Evolutionary conservation across 2,888 invertebrate species (phyloP), one percentile per base, ranked within the genome.

Genomic region (Luffia ferchaultella): DNA sequence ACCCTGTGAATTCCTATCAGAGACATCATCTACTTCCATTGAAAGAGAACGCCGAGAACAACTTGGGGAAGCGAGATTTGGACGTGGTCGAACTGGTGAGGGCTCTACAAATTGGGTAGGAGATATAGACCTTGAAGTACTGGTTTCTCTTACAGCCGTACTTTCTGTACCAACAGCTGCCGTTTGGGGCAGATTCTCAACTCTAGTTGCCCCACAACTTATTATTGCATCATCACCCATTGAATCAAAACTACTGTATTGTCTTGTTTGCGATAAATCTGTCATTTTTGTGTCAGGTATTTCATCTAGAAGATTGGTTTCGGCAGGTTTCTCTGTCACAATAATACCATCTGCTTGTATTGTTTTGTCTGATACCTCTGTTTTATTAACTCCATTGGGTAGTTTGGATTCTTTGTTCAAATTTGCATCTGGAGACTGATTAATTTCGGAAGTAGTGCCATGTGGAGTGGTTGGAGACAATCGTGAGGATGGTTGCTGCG

Each of bases 211-310:
- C 1, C 82, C 82, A 70, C 82, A 83, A 55, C 74, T 77, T 55
- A 84, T 63, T 52, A 78, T 64, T 52, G 77, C 70, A 20, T 83
- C 79, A 54, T 84, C 80, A 59, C 79, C 79, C 71, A 84, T 84
- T 2, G 82, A 79, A 60, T 79, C 82, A 70, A 82, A 80, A 59
- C 83, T 84, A 58, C 74, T 80, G 57, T 79, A 84, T 58, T 80
- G 80, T 64, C 79, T 73, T 18, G 76, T 80, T 60, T 84, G 80
- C 54, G 84, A 76, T 53, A 85, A 63, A 61, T 84, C 82, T 64
- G 82, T 76, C 80, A 85, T 84, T 68, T 85, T 85, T 18, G 84
- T 80, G 60, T 83, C 83, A 46, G 84, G 75, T 68, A 85, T 82
- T 66, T 83, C 83, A 64, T 83, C 83, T 55, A 85, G 58, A 53